Evolutionary conservation across 1,140 invertebrate species (phyloP).

Genomic region (Macrocentrus cingulum): DNA sequence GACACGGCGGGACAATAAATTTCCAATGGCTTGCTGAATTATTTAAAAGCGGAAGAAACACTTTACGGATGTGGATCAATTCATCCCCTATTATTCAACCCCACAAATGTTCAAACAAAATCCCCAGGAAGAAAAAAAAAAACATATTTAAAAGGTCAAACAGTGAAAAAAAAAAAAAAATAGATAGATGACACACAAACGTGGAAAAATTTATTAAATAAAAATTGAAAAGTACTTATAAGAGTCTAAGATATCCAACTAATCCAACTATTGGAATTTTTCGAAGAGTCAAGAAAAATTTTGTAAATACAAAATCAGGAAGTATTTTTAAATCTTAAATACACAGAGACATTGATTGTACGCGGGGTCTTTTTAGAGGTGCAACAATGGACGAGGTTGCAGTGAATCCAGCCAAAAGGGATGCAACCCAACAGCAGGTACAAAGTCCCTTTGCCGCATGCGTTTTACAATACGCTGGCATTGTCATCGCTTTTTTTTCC

Average conservation of each 20-base stretch:
- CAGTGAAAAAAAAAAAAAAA: too few species aligned
- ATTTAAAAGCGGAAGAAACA: constrained; percentile 1
- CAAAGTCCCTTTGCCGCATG: constrained; percentile 3
- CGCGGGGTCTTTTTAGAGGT: constrained; percentile 13
- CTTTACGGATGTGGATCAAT: too few species aligned
- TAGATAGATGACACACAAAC: too few species aligned
- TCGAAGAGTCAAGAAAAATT: constrained; percentile 1
- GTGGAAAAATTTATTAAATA: too few species aligned
- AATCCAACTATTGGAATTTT: too few species aligned
- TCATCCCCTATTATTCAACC: too few species aligned
- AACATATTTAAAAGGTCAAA: too few species aligned
- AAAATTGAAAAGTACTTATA: too few species aligned
- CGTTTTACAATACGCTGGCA: constrained; percentile 13
- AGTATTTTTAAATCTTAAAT: constrained; percentile 7
- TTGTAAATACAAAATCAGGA: background rate
- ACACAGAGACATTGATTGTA: background rate
- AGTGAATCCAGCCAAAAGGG: constrained; percentile 7
- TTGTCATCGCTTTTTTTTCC: constrained; percentile 18
- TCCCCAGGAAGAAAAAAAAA: too few species aligned
- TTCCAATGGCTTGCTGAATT: constrained; percentile 3
- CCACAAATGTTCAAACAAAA: too few species aligned
- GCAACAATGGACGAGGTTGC: constrained; percentile 20
- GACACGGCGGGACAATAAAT: constrained; percentile 5
- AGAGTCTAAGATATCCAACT: too few species aligned
- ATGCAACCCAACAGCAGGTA: constrained; percentile 19